Evolutionary conservation across 2,113 vertebrate genomes (phyloP).

Genomic region (Cheilinus undulatus): DNA sequence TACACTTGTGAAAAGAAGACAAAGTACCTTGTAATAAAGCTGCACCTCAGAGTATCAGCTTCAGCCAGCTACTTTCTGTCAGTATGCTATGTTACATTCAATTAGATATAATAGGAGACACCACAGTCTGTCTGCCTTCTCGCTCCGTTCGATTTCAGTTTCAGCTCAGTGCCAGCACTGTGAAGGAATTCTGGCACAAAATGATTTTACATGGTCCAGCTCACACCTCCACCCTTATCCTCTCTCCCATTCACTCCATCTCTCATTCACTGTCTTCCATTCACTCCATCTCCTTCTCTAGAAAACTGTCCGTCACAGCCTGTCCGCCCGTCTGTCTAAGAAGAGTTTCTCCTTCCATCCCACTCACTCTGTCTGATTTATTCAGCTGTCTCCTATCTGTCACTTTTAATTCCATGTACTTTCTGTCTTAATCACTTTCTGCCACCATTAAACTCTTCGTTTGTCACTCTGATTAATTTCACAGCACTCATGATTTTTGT

Average conservation of each 20-base stretch:
- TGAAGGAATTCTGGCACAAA: conserved; percentile 59
- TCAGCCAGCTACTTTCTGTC: background rate
- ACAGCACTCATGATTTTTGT: background rate
- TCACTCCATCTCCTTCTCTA: conserved; percentile 2
- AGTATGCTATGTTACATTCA: background rate
- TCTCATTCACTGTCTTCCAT: conserved; percentile 29
- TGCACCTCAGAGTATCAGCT: background rate
- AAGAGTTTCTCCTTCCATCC: background rate
- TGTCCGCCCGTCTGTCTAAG: background rate
- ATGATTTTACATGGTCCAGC: conserved; percentile 59
- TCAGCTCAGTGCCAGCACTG: conserved; percentile 58
- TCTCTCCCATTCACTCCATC: conserved; percentile 20
- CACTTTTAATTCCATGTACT: background rate
- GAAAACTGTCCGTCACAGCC: background rate
- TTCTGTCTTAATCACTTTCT: conserved; percentile 9
- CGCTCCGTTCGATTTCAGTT: conserved; percentile 48
- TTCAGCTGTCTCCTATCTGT: conserved; percentile 12
- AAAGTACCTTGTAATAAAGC: background rate
- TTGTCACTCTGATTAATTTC: conserved; percentile 1
- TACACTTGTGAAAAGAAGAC: background rate
- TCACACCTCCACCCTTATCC: conserved; percentile 67
- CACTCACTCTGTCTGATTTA: background rate
- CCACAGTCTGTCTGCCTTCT: conserved; percentile 59
- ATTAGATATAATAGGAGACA: conserved; percentile 33
- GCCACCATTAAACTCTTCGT: background rate